phyloP scores from a whole-genome alignment of 2,113 vertebrate genomes.

The Chlorodrepanis virens region DNA sequence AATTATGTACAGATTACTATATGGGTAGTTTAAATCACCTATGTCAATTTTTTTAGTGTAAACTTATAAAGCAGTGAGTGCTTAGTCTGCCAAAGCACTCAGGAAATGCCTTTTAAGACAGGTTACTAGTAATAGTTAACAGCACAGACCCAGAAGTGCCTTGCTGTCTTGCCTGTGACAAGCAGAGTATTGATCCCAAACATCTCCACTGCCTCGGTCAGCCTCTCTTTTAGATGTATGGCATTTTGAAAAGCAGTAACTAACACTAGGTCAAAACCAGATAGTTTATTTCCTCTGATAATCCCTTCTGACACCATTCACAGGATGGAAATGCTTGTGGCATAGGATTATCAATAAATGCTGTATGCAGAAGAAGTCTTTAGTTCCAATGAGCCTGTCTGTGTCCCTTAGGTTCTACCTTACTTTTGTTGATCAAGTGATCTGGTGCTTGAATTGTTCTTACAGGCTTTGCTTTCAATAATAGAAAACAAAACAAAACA shows the following conservation, averaged over 20 bases:
- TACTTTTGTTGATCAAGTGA: neutral
- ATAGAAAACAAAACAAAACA: neutral
- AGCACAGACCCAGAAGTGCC: neutral
- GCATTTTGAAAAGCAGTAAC: neutral
- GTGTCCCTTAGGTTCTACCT: neutral
- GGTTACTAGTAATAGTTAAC: neutral
- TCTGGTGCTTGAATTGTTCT: neutral
- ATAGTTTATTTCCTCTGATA: neutral
- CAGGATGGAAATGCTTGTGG: neutral
- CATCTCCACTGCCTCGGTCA: neutral
- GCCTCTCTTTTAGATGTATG: neutral
- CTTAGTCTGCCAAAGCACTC: neutral
- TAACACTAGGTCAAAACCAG: neutral
- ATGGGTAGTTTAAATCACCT: neutral
- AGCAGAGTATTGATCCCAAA: neutral
- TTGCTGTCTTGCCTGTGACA: neutral
- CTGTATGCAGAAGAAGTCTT: neutral
- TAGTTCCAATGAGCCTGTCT: neutral
- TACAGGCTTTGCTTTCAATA: neutral
- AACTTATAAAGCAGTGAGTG: neutral
- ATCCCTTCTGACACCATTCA: neutral
- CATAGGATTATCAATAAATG: neutral
- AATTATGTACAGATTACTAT: neutral
- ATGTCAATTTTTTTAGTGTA: neutral
- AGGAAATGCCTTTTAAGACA: neutral